phyloP scores from a whole-genome alignment of 2,113 vertebrate species.

The Antechinus stuartii region DNA sequence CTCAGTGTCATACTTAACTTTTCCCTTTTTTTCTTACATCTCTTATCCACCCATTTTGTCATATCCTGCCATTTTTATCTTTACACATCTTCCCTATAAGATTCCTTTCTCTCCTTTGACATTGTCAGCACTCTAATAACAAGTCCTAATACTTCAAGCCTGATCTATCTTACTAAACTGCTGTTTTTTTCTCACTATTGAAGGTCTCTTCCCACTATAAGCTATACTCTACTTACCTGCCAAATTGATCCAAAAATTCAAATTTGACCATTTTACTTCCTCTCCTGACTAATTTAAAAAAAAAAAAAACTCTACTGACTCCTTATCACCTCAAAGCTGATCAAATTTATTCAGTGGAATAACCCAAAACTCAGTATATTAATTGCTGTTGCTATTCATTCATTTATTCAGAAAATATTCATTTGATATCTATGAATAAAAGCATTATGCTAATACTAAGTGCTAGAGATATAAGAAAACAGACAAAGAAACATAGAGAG shows the following conservation, averaged over 20 bases:
- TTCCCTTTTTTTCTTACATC: background rate
- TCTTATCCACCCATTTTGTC: background rate
- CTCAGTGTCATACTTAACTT: background rate
- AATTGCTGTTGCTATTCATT: no score
- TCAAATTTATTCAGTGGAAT: background rate
- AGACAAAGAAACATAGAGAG: background rate
- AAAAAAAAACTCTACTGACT: background rate
- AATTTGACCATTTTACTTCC: background rate
- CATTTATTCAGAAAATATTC: no score
- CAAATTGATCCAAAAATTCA: background rate
- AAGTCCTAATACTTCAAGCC: background rate
- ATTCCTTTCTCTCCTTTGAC: background rate
- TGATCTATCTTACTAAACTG: background rate
- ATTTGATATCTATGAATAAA: no score
- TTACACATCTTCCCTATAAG: background rate
- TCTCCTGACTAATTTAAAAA: background rate
- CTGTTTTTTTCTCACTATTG: background rate
- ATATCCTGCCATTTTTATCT: background rate
- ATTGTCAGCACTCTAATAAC: background rate
- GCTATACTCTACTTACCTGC: background rate
- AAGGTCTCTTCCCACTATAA: background rate
- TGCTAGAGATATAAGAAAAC: no score
- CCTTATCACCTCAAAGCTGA: background rate
- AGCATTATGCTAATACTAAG: no score
- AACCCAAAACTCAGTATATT: no score